Conservation (phyloP, 2,113 vertebrate genomes). For the Fulica atra region DNA sequence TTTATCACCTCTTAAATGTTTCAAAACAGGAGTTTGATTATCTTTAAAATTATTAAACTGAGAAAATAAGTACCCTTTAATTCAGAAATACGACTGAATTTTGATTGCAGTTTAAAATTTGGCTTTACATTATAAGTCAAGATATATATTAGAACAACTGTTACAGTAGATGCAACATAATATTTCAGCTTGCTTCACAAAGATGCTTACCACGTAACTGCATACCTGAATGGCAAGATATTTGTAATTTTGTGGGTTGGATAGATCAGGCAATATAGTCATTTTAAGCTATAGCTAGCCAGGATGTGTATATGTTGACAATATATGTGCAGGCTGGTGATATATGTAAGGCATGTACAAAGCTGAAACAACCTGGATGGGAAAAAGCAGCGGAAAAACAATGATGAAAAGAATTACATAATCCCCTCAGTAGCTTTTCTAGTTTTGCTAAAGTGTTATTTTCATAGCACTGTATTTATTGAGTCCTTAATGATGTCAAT, state of each 20-base stretch:
- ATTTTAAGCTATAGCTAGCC: background rate
- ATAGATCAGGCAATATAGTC: background rate
- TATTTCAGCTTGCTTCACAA: background rate
- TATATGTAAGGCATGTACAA: background rate
- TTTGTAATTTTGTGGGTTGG: background rate
- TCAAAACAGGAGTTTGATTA: background rate
- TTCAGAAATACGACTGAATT: background rate
- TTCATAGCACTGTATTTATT: background rate
- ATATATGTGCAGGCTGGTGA: background rate
- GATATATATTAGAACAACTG: background rate
- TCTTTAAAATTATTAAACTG: background rate
- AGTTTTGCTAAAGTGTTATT: background rate
- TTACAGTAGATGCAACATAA: background rate
- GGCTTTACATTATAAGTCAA: background rate
- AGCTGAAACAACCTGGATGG: background rate
- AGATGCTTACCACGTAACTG: background rate
- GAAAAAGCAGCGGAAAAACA: background rate
- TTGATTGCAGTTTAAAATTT: background rate
- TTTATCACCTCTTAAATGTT: conserved; percentile 18
- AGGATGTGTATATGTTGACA: background rate
- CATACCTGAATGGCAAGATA: background rate
- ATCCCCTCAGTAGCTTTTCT: background rate
- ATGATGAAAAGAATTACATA: background rate
- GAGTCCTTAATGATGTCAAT: background rate
- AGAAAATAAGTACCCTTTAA: background rate